Evolutionary conservation across 1,140 invertebrate genomes (phyloP).

Genomic region (Parapsyche elsis): DNA sequence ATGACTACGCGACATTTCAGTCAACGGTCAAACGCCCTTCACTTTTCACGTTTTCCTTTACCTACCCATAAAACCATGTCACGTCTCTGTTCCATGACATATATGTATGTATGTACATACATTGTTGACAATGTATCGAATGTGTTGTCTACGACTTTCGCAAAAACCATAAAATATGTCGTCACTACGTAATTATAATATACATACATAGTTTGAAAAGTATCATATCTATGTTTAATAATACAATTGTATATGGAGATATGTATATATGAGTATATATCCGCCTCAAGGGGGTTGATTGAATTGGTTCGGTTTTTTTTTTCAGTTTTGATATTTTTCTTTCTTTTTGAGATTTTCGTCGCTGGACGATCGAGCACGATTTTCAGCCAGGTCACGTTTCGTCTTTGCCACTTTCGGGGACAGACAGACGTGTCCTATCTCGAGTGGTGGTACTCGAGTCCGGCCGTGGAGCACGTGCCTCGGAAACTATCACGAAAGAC

Average conservation of each 20-base stretch:
- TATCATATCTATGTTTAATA: neutral
- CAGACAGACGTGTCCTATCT: slow-evolving; percentile 43
- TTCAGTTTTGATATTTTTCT: neutral
- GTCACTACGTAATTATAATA: too few species aligned
- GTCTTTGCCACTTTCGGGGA: slow-evolving; percentile 24
- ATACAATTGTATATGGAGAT: neutral
- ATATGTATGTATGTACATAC: too few species aligned
- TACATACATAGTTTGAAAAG: too few species aligned
- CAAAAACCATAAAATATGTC: neutral
- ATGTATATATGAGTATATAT: neutral
- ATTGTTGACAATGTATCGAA: neutral
- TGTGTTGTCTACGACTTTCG: neutral
- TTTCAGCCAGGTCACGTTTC: slow-evolving; percentile 36
- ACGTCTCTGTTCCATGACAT: neutral
- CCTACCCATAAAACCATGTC: neutral
- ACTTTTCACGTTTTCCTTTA: too few species aligned
- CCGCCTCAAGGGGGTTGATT: neutral
- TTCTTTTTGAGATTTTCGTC: neutral
- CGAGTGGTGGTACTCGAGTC: neutral
- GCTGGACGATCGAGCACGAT: slow-evolving; percentile 24
- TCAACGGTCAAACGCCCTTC: neutral
- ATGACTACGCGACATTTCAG: too few species aligned
- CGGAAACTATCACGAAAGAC: slow-evolving; percentile 28
- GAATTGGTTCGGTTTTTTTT: too few species aligned
- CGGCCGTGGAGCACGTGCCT: slow-evolving; percentile 16